These are phyloP conservation scores for Labroides dimidiatus DNA, from an alignment of 2,797 vertebrate species.

Conservation along the genomic window DNA sequence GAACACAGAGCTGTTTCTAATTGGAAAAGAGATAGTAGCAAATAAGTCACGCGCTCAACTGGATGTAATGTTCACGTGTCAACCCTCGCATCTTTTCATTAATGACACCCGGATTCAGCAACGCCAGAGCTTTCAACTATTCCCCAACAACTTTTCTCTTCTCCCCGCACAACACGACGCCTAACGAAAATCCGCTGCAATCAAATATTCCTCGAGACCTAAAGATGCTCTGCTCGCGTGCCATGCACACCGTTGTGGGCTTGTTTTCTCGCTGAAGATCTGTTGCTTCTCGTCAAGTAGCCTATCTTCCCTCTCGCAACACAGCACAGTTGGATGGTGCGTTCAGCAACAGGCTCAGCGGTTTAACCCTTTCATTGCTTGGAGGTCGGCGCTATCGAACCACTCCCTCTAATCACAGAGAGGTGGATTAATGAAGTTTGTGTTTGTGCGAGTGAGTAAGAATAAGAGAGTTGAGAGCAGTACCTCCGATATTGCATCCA, in stretches of 20 bases:
- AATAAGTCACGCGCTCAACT: slow-evolving; percentile 29
- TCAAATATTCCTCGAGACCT: slow-evolving; percentile 8
- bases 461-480: neutral
- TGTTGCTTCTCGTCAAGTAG: slow-evolving; percentile 79
- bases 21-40: neutral
- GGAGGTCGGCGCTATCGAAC: slow-evolving; percentile 52
- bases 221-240: slow-evolving; percentile 19
- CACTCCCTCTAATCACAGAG: slow-evolving; percentile 66
- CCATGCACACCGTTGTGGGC: slow-evolving; percentile 60
- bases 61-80: slow-evolving; percentile 4
- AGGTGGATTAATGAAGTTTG: slow-evolving; percentile 13
- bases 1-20: neutral
- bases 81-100: neutral
- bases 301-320: slow-evolving; percentile 72
- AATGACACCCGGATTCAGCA: slow-evolving; percentile 20
- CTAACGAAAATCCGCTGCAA: slow-evolving; percentile 15
- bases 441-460: neutral
- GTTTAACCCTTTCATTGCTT: slow-evolving; percentile 77
- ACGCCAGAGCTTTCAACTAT: slow-evolving; percentile 38
- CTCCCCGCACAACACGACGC: slow-evolving; percentile 3
- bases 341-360: slow-evolving; percentile 62
- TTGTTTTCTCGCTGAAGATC: slow-evolving; percentile 72
- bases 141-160: slow-evolving; percentile 57
- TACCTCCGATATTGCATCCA: slow-evolving; percentile 5
- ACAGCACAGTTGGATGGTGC: slow-evolving; percentile 73